A percentile compares a stretch with the other conserved stretches of the same genome.
Evolutionary conservation across 1,140 invertebrate species (phyloP).

Genomic region (Gryllus bimaculatus): DNA sequence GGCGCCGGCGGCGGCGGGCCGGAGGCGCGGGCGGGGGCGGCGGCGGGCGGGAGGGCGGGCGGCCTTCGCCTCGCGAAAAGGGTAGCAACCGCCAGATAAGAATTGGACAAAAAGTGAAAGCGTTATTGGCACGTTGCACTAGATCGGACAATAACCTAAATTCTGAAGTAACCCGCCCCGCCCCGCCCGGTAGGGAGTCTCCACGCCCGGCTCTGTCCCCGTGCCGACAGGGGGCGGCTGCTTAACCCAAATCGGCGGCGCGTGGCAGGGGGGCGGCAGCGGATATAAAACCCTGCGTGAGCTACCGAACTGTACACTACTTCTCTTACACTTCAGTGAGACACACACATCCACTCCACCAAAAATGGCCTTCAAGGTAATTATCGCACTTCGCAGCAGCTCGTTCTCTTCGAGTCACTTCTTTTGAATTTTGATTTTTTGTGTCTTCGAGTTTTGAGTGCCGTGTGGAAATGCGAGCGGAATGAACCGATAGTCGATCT

Average conservation of each 20-base stretch:
- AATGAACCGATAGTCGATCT: too few species aligned
- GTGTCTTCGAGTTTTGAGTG: too few species aligned
- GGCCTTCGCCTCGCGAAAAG: too few species aligned
- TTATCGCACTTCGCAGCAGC: not conserved
- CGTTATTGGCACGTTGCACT: not conserved
- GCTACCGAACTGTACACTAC: not conserved
- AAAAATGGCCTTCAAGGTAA: not conserved
- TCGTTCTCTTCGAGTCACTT: too few species aligned
- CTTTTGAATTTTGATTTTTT: too few species aligned
- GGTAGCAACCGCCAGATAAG: too few species aligned
- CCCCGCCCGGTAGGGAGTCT: not conserved
- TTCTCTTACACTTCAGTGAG: not conserved
- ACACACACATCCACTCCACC: not conserved
- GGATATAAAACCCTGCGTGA: not conserved
- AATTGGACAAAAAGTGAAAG: not conserved
- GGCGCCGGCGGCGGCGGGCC: too few species aligned
- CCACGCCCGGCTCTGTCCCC: not conserved
- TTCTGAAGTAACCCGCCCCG: not conserved
- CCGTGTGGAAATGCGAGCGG: too few species aligned
- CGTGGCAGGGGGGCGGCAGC: not conserved
- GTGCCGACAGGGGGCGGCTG: not conserved
- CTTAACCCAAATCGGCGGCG: not conserved
- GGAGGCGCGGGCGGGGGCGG: too few species aligned
- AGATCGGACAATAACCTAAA: not conserved
- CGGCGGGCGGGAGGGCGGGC: too few species aligned